Percentiles rank a stretch among this genome's conserved stretches.
These are phyloP conservation scores for Phoxinus phoxinus DNA, from an alignment of 2,113 vertebrate genomes.

Conservation along the genomic window DNA sequence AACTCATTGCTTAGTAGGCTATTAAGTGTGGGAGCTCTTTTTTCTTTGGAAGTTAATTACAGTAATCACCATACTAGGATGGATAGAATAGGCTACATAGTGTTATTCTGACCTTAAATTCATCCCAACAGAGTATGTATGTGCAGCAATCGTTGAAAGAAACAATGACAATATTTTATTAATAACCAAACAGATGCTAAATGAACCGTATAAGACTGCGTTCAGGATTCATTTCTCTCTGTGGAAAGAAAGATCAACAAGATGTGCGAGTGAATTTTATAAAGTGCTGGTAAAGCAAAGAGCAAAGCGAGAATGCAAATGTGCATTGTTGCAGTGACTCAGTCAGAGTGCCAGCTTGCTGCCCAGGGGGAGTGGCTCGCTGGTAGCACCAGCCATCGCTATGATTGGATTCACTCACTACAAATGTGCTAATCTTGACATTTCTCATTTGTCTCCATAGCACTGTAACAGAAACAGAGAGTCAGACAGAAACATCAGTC, in stretches of 20 bases:
- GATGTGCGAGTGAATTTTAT: background rate
- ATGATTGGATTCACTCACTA: constrained; percentile 21
- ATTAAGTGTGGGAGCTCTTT: background rate
- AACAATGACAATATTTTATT: constrained; percentile 16
- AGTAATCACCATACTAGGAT: constrained; percentile 36
- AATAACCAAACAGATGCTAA: background rate
- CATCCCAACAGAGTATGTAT: background rate
- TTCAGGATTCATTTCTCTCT: background rate
- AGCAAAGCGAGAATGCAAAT: constrained; percentile 32
- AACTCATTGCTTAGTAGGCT: background rate
- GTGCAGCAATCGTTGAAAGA: background rate
- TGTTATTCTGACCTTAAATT: constrained; percentile 21
- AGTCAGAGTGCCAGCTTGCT: constrained; percentile 11
- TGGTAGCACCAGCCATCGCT: constrained; percentile 7
- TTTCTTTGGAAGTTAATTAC: constrained; percentile 35
- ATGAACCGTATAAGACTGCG: background rate
- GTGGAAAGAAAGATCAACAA: background rate
- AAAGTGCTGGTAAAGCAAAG: constrained; percentile 21
- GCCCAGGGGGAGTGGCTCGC: constrained; percentile 30
- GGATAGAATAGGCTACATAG: background rate
- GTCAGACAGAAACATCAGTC: background rate
- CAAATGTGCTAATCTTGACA: constrained; percentile 30
- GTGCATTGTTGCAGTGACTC: constrained; percentile 2
- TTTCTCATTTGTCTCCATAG: background rate
- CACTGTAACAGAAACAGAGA: constrained; percentile 15